These are phyloP conservation scores for Sericinus montela DNA, from an alignment of 2,888 invertebrate genomes.

Conservation along the genomic window DNA sequence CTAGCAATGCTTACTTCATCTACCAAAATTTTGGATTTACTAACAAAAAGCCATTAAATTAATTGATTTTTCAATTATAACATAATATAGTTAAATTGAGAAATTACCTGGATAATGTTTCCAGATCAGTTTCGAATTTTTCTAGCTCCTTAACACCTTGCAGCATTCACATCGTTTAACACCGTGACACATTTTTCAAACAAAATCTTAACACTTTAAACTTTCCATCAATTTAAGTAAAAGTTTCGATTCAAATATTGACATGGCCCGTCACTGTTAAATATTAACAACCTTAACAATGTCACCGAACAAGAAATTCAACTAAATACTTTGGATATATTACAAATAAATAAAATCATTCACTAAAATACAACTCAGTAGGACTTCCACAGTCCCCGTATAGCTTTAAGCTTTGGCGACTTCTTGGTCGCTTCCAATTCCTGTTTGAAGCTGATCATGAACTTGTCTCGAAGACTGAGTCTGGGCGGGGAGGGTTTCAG, in stretches of 20 bases:
- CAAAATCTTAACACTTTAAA: constrained; percentile 3
- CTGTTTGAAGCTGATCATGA: constrained; percentile 69
- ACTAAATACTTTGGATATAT: constrained; percentile 13
- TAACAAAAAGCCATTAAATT: too few relatives aligned
- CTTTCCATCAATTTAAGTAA: constrained; percentile 7
- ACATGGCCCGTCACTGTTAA: constrained; percentile 8
- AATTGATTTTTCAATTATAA: too few relatives aligned
- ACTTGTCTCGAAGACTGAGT: constrained; percentile 67
- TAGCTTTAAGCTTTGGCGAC: constrained; percentile 70
- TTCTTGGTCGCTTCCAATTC: constrained; percentile 67
- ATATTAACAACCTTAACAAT: constrained; percentile 7
- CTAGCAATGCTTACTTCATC: too few relatives aligned
- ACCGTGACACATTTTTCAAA: neutral
- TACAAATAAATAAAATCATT: constrained; percentile 15
- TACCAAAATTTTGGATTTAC: too few relatives aligned
- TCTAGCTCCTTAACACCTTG: neutral
- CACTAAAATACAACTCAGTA: constrained; percentile 40
- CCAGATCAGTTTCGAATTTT: neutral
- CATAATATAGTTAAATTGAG: neutral
- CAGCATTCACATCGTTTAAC: neutral
- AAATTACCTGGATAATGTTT: neutral
- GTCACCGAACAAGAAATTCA: constrained; percentile 11
- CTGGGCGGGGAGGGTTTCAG: constrained; percentile 65
- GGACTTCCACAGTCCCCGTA: constrained; percentile 75
- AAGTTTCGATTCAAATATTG: constrained; percentile 6